These are phyloP conservation scores for Vulpes vulpes DNA, from an alignment of 2,113 vertebrate species.

Conservation along the genomic window DNA sequence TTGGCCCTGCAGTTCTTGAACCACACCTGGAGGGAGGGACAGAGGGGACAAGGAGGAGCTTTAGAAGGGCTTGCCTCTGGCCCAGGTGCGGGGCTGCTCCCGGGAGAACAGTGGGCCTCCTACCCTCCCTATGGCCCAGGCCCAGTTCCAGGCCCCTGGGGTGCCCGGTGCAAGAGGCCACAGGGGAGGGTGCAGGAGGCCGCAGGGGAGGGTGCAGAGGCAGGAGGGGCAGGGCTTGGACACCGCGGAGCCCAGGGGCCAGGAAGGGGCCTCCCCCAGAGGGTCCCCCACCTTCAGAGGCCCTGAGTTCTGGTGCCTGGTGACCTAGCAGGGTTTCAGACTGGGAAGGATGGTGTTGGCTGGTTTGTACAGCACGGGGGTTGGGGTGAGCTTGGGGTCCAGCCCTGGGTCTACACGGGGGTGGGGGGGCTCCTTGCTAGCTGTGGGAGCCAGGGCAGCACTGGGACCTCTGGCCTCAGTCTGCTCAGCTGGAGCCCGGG, in stretches of 20 bases:
- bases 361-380: fast-evolving
- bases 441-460: too few relatives aligned
- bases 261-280: too few relatives aligned
- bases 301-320: too few relatives aligned
- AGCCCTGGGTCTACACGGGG: too few relatives aligned
- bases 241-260: fast-evolving
- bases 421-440: not conserved
- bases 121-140: fast-evolving
- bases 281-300: not conserved
- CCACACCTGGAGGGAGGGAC: slow-evolving; percentile 4
- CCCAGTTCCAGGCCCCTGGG: not conserved
- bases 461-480: not conserved
- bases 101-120: fast-evolving
- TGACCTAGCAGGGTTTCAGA: fast-evolving
- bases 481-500: fast-evolving
- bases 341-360: fast-evolving
- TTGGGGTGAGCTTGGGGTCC: too few relatives aligned
- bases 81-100: not conserved
- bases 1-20: slow-evolving; percentile 64
- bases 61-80: not conserved
- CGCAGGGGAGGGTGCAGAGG: fast-evolving
- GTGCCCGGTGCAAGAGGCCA: too few relatives aligned
- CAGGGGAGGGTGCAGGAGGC: too few relatives aligned
- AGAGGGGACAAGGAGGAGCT: fast-evolving
- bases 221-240: not conserved